Evolutionary conservation across 30 jellyfish, hydroid and myxozoan genomes (phyloP).

Genomic region (Pelagia noctiluca): DNA sequence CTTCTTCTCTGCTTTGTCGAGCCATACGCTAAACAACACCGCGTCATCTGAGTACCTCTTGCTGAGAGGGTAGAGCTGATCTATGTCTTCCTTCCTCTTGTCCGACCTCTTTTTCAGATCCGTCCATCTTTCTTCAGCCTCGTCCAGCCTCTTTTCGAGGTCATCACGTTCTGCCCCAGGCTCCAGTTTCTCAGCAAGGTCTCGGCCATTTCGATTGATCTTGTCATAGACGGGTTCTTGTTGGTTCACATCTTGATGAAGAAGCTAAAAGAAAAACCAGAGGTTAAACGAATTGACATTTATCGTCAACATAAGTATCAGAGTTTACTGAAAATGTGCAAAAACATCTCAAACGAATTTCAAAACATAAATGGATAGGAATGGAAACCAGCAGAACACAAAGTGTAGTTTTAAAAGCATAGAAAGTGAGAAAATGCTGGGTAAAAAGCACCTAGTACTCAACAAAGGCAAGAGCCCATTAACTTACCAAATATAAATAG

Average conservation of each 20-base stretch:
- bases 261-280: slow-evolving; percentile 45
- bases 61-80: slow-evolving; percentile 66
- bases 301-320: too few species aligned
- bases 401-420: too few species aligned
- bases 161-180: slow-evolving; percentile 84
- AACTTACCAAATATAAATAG: too few species aligned
- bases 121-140: slow-evolving; percentile 70
- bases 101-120: slow-evolving; percentile 56
- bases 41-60: slow-evolving; percentile 63
- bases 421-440: too few species aligned
- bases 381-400: too few species aligned
- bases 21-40: slow-evolving; percentile 78
- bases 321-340: too few species aligned
- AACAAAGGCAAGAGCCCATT: too few species aligned
- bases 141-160: slow-evolving; percentile 63
- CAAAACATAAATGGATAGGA: too few species aligned
- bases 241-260: slow-evolving; percentile 81
- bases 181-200: slow-evolving; percentile 64
- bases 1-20: slow-evolving; percentile 80
- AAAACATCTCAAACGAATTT: too few species aligned
- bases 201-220: slow-evolving; percentile 80
- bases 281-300: too few species aligned
- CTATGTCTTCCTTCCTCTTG: slow-evolving; percentile 73
- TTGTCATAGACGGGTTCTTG: slow-evolving; percentile 91
- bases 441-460: too few species aligned